A percentile compares a stretch with the other conserved stretches of the same genome.
These are phyloP conservation scores for Pachyseris speciosa DNA, from an alignment of 64 coral and sea anemone genomes.

Conservation along the genomic window DNA sequence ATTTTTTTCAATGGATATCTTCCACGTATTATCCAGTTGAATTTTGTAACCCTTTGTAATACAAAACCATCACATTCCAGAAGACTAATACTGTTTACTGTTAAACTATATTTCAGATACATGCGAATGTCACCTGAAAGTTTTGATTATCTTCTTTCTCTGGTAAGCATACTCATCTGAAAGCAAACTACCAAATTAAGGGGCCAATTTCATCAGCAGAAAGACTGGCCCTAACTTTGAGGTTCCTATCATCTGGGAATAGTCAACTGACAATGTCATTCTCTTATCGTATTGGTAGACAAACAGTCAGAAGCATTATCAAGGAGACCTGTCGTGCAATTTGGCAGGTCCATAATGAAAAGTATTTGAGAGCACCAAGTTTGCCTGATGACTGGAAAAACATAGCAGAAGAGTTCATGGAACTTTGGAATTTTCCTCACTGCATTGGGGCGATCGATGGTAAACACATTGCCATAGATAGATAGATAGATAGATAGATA, in stretches of 20 bases:
- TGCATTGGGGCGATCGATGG: too few relatives aligned
- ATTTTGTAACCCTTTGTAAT: too few relatives aligned
- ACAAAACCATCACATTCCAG: too few relatives aligned
- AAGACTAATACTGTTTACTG: too few relatives aligned
- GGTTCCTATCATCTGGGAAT: neutral
- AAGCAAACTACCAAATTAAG: slow-evolving; percentile 14
- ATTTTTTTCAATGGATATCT: too few relatives aligned
- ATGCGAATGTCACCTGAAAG: slow-evolving; percentile 39
- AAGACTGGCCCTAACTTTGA: slow-evolving; percentile 23
- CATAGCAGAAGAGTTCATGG: neutral
- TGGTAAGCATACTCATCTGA: neutral
- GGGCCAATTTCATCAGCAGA: slow-evolving; percentile 17
- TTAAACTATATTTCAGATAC: slow-evolving; percentile 58
- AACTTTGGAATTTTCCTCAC: slow-evolving; percentile 5
- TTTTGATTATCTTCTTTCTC: slow-evolving; percentile 9
- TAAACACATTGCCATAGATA: too few relatives aligned
- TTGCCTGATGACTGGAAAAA: neutral
- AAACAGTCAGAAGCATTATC: neutral
- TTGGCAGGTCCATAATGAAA: neutral
- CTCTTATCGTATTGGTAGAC: neutral
- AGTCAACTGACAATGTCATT: neutral
- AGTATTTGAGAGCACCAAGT: neutral
- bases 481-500: too few relatives aligned
- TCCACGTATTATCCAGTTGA: too few relatives aligned
- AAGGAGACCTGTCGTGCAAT: neutral